Percentiles rank a stretch among this genome's conserved stretches.
Evolutionary conservation across 1,140 invertebrate species (phyloP).

Genomic region (Calosoma granatense): DNA sequence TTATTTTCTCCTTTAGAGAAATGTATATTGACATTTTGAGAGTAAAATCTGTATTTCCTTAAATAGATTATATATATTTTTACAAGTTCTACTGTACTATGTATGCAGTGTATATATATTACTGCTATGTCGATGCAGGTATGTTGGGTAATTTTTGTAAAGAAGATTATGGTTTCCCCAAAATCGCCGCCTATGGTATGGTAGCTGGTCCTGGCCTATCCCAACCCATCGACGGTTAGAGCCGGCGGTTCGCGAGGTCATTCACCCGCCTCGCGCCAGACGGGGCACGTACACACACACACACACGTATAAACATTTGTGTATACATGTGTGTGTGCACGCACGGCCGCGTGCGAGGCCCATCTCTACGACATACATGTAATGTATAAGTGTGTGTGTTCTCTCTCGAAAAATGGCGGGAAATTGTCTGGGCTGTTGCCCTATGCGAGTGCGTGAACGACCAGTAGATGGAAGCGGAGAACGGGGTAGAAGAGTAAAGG

Average conservation of each 20-base stretch:
- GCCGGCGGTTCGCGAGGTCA: slow-evolving; percentile 2
- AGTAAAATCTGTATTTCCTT: too few species aligned
- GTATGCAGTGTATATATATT: too few species aligned
- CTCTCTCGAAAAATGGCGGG: background rate
- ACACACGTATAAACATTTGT: background rate
- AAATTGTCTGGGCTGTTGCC: background rate
- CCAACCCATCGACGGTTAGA: slow-evolving; percentile 5
- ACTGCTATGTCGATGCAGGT: too few species aligned
- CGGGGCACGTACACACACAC: background rate
- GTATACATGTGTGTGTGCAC: background rate
- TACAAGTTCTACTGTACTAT: too few species aligned
- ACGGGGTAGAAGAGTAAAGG: background rate
- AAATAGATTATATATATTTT: too few species aligned
- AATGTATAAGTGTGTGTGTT: background rate
- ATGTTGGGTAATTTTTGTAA: too few species aligned
- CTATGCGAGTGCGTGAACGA: background rate
- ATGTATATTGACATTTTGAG: too few species aligned
- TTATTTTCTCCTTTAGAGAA: too few species aligned
- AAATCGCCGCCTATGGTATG: background rate
- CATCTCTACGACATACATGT: background rate
- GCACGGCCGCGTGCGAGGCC: background rate
- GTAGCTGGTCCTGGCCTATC: background rate
- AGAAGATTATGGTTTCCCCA: too few species aligned
- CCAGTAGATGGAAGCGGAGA: background rate
- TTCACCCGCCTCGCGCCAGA: slow-evolving; percentile 4